Base-by-base conservation (phyloP, 2,888 invertebrate species). In the Metalampra italica region DNA sequence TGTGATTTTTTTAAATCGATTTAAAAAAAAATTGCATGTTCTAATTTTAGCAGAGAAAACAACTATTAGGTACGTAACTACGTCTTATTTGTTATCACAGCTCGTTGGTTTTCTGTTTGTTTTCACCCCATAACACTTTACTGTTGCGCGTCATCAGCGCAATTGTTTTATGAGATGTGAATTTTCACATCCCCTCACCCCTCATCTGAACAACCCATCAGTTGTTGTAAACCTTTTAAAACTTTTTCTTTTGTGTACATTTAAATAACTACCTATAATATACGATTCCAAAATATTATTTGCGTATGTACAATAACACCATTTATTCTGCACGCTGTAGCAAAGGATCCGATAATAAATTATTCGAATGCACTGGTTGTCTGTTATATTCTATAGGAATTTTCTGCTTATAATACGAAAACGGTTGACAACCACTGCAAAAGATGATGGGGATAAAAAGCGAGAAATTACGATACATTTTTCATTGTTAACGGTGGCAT, bases 111-210 rank as follows among this genome's bases (percentile, higher is more conserved):
- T 48, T 37, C 46, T 55, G 12, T 32, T 47, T n/a, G n/a, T n/a
- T 40, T 59, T 40, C 66, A 59, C 65, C 48, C 47, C 71, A 75
- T 76, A 62, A 59, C 63, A 55, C 60, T 71, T 68, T 60, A 68
- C 52, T 60, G 57, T 52, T 49, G 41, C 52, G 61, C 71, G 69
- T 75, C 71, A 73, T 32, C 43, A 32, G n/a, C 32, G 8, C 45
- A 37, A 30, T 42, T 55, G 49, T 49, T 72, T 69, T 70, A 71
- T 72, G 72, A 60, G 57, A 53, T 64, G 65, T 55, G 68, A 61
- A 66, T 59, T n/a, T 57, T 49, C 43, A 41, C 54, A 60, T 49
- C 49, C 50, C 47, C 49, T 43, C 22, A 47, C 34, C 57, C 42
- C 48, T 47, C 42, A 48, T 51, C 14, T 46, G 42, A 54, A 47